Conservation (phyloP, 2,113 vertebrate genomes). For the Chiloscyllium plagiosum region DNA sequence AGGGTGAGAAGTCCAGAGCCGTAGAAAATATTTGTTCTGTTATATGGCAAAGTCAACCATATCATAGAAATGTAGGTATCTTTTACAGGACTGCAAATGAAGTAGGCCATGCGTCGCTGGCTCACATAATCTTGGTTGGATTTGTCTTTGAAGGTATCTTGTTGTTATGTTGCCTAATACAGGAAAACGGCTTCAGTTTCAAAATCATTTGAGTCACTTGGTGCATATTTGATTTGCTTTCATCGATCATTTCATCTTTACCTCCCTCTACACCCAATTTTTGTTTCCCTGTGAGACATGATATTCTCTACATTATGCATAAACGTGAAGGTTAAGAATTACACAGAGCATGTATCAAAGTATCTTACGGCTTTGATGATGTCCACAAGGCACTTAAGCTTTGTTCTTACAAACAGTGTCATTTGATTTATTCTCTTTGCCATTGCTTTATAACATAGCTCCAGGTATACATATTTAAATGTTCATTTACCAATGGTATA, state of each 20-base stretch:
- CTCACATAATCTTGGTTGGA: too few relatives aligned
- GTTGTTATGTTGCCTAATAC: neutral
- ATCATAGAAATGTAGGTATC: neutral
- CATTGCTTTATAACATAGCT: neutral
- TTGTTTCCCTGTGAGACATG: neutral
- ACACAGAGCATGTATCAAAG: neutral
- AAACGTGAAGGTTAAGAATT: neutral
- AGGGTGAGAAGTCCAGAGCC: neutral
- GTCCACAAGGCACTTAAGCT: neutral
- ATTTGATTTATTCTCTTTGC: neutral
- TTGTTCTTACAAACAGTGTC: neutral
- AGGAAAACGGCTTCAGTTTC: neutral
- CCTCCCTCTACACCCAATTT: neutral
- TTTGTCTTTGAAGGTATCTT: neutral
- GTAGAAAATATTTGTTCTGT: neutral
- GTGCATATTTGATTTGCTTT: neutral
- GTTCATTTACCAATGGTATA: neutral
- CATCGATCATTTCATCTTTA: neutral
- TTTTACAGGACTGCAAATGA: neutral
- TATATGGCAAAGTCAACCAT: neutral
- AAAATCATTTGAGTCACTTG: constrained; percentile 21
- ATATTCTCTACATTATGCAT: neutral
- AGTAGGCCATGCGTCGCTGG: neutral
- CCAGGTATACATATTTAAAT: neutral
- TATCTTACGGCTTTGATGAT: neutral